Percentiles rank a stretch among this genome's conserved stretches.
Evolutionary conservation across 53 echinoderm and acorn worm genomes (phyloP).

Genomic region (Pentamera pediparva): DNA sequence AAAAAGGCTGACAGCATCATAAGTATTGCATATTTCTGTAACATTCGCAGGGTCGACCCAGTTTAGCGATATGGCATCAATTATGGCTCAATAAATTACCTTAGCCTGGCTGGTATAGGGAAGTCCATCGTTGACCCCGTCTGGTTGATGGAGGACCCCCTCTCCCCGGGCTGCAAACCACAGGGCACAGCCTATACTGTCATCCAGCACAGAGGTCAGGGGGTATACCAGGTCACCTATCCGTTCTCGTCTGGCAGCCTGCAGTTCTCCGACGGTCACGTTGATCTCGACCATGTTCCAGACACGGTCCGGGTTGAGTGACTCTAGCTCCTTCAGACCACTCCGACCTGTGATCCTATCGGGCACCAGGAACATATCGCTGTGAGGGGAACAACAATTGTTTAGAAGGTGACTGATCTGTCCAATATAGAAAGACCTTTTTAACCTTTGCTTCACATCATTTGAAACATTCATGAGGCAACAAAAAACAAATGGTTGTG

Average conservation of each 20-base stretch:
- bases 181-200: conserved; percentile 95
- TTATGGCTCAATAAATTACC: no score
- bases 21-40: no score
- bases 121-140: background rate
- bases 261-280: conserved; percentile 64
- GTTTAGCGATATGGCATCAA: no score
- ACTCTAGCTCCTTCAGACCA: conserved; percentile 61
- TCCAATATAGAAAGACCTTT: no score
- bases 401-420: no score
- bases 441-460: background rate
- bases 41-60: no score
- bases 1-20: no score
- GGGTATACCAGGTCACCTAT: conserved; percentile 81
- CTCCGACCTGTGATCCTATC: conserved; percentile 70
- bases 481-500: no score
- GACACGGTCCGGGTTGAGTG: conserved; percentile 51
- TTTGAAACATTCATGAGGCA: background rate
- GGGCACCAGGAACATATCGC: conserved; percentile 65
- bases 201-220: conserved; percentile 74
- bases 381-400: background rate
- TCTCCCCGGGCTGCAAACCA: conserved; percentile 99
- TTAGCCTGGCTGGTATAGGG: conserved; percentile 39
- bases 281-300: conserved; percentile 95
- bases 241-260: conserved; percentile 44
- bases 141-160: conserved; percentile 16